These are phyloP conservation scores for Notothenia rossii DNA, from an alignment of 2,113 vertebrate species.

Conservation along the genomic window DNA sequence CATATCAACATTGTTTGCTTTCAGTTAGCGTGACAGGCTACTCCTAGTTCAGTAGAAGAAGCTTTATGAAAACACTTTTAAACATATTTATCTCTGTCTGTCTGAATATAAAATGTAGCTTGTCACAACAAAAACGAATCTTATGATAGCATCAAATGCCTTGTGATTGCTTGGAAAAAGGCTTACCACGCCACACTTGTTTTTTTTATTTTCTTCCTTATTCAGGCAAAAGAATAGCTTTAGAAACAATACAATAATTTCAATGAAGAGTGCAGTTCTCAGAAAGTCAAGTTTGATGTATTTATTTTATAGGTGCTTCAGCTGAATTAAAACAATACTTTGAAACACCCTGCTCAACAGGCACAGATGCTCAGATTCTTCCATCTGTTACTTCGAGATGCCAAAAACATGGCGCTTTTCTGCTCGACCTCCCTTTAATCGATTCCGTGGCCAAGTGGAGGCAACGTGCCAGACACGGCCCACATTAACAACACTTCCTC, in stretches of 20 bases:
- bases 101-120: too few relatives aligned
- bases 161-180: too few relatives aligned
- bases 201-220: too few relatives aligned
- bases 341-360: neutral
- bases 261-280: neutral
- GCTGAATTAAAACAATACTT: slow-evolving; percentile 11
- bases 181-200: too few relatives aligned
- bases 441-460: slow-evolving; percentile 16
- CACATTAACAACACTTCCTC: slow-evolving; percentile 3
- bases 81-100: neutral
- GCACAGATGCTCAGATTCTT: slow-evolving; percentile 53
- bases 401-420: slow-evolving; percentile 54
- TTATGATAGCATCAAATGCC: too few relatives aligned
- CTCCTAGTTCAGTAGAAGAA: neutral
- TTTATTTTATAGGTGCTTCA: neutral
- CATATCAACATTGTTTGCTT: neutral
- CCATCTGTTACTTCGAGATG: slow-evolving; percentile 65
- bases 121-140: too few relatives aligned
- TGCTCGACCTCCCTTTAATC: neutral
- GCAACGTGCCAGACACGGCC: slow-evolving; percentile 29
- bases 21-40: neutral
- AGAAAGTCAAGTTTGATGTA: neutral
- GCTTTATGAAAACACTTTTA: neutral
- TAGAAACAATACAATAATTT: neutral
- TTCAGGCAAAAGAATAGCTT: too few relatives aligned